Base-by-base conservation (phyloP, 2,888 invertebrate genomes). In the Cryptocheilus praepositus region DNA sequence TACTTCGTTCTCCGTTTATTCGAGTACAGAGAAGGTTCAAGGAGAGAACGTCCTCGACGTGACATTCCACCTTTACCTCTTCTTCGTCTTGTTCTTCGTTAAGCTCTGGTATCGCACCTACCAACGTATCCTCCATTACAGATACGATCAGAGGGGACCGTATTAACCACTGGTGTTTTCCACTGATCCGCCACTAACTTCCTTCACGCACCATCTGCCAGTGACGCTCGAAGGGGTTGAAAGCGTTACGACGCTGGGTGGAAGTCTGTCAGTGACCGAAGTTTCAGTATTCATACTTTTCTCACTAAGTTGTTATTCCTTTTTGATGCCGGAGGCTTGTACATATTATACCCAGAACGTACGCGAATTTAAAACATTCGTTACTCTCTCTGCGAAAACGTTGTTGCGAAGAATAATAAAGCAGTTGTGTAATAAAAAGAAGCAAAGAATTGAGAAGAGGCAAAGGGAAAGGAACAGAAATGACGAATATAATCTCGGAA, bases 111-210 rank as follows among this genome's bases (percentile, higher is more conserved):
- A 73, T 78, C 79, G 70, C 79, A 73, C 76, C 76, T 76, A 45
- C 67, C 65, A 59, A 67, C 64, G 69, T 71, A 66, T 69, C 62
- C 70, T 64, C 69, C 73, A 63, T 76, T 73, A 73, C 70, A 76
- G 73, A 73, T 76, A 76, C 71, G 54, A 79, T 79, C 71, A 64
- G 64, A 59, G 18, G 22, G 44, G 66, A 65, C 67, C 67, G 75
- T 68, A 73, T 78, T 78, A 71, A 77, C 73, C 73, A 70, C 73
- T 69, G 76, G 71, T 71, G 76, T 76, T 71, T 77, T 69, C 71
- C 64, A 59, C 73, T 66, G 68, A 76, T 72, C 72, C 69, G 46
- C 11, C 51, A 45, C 15, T 43, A 43, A 55, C 43, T 54, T 61
- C 18, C 56, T 55, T 16, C 21, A 46, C 3, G 21, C 18, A 49